Conservation (phyloP, 1,140 invertebrate genomes). For the Macrobrachium rosenbergii region DNA sequence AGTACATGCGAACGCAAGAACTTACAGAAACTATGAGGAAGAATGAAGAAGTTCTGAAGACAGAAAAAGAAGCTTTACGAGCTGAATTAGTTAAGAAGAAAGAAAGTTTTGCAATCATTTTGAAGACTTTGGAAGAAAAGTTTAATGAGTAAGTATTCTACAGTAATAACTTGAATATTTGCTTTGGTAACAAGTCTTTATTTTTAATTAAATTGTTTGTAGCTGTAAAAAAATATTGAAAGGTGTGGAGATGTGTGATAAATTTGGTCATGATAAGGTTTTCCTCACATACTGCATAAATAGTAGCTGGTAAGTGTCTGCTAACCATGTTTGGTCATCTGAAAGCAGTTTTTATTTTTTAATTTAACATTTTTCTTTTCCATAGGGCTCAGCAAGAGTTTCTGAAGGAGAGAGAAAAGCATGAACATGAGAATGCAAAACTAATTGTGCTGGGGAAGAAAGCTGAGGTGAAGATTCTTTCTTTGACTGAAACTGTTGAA, state of each 20-base stretch:
- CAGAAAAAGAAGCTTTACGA: slow-evolving; percentile 18
- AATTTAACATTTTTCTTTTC: neutral
- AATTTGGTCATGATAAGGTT: too few relatives aligned
- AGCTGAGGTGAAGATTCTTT: slow-evolving; percentile 53
- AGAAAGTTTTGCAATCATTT: slow-evolving; percentile 29
- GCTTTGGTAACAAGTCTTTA: too few relatives aligned
- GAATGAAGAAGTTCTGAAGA: slow-evolving; percentile 35
- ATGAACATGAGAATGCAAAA: slow-evolving; percentile 50
- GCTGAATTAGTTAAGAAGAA: slow-evolving; percentile 30
- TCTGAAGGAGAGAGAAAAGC: slow-evolving; percentile 19
- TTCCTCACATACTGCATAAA: too few relatives aligned
- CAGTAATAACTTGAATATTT: neutral
- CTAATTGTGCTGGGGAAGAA: slow-evolving; percentile 47
- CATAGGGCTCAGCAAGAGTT: slow-evolving; percentile 48
- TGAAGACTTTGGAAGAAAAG: slow-evolving; percentile 38
- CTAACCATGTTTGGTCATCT: neutral
- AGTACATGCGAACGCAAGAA: slow-evolving; percentile 47
- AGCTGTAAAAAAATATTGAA: too few relatives aligned
- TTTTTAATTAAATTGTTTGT: too few relatives aligned
- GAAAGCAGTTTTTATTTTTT: neutral
- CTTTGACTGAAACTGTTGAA: slow-evolving; percentile 46
- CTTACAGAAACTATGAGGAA: slow-evolving; percentile 11
- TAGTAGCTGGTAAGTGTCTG: neutral
- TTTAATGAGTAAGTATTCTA: slow-evolving; percentile 36
- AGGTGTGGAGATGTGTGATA: too few relatives aligned